Evolutionary conservation across 2,797 vertebrate genomes (phyloP), one percentile per base, ranked within the genome.

Genomic region (Neosilurus hyrtlii): DNA sequence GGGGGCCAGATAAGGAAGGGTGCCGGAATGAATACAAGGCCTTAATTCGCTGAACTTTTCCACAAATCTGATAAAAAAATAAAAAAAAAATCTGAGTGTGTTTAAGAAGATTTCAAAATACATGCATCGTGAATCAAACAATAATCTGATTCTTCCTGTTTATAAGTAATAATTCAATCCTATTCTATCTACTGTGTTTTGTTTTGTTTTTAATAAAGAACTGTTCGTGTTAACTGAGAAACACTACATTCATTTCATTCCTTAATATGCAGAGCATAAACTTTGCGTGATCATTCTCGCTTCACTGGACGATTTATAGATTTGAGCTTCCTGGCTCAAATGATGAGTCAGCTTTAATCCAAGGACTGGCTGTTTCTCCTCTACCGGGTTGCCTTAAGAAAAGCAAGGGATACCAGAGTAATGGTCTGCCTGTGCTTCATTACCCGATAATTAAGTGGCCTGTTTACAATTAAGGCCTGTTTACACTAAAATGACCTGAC

Each of bases 1-100:
- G n/a, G 4, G 24, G 22, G 68, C 20, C 62, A 82, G 82, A 84
- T 82, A 84, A 68, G 78, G 83, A 63, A 62, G 68, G 49, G 66
- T 1, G 14, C 43, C 9, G 56, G 11, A 79, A 79, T 52, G 15
- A 87, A 82, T 72, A 80, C 57, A 82, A 87, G 70, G 52, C 57
- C 68, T 22, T 62, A 1, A 82, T 87, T 86, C 56, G 79, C n/a
- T 16, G 49, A 79, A 63, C 79, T 75, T 59, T 74, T 54, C 5
- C 73, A 22, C 61, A 51, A 24, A 80, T 74, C 79, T 82, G 71
- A 75, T 57, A 37, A 74, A 57, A 66, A 16, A 0, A 65, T 14
- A 30, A 30, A 12, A 66, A 66, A 6, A 35, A 6, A 65, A 65
- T 15, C 62, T 9, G 30, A 37, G 18, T 43, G 37, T 43, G 37